Percentiles rank a stretch among this genome's conserved stretches.
These are phyloP conservation scores for Nerophis lumbriciformis DNA, from an alignment of 2,113 vertebrate genomes.

Conservation along the genomic window DNA sequence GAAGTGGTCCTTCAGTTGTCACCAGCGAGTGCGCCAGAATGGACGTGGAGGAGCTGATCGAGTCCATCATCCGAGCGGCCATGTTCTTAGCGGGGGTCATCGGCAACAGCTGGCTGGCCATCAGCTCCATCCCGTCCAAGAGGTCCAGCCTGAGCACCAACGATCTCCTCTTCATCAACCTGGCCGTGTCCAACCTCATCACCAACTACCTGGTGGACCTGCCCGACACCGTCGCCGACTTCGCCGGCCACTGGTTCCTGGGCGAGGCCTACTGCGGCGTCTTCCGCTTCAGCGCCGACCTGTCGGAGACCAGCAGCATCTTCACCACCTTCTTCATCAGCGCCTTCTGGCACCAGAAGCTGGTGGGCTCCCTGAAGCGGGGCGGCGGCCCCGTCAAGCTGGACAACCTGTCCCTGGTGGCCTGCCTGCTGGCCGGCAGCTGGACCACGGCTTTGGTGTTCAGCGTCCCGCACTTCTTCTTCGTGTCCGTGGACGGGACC, in stretches of 20 bases:
- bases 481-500: constrained; percentile 2
- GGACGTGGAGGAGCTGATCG: constrained; percentile 37
- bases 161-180: constrained; percentile 70
- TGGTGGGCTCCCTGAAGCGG: constrained; percentile 65
- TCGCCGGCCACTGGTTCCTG: constrained; percentile 56
- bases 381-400: constrained; percentile 56
- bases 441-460: constrained; percentile 59
- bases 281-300: constrained; percentile 60
- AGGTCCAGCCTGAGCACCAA: constrained; percentile 54
- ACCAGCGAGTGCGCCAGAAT: constrained; percentile 26
- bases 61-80: constrained; percentile 49
- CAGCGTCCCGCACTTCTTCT: constrained; percentile 60
- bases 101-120: constrained; percentile 69
- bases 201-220: constrained; percentile 74
- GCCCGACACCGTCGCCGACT: constrained; percentile 61
- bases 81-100: constrained; percentile 67
- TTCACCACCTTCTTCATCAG: constrained; percentile 73
- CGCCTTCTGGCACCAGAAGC: constrained; percentile 73
- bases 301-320: constrained; percentile 75
- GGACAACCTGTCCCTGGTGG: constrained; percentile 57
- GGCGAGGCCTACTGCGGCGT: constrained; percentile 57
- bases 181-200: constrained; percentile 73
- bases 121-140: constrained; percentile 50
- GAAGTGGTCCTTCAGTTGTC: constrained; percentile 1
- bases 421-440: constrained; percentile 52